Percentiles rank a stretch among this genome's conserved stretches.
These are phyloP conservation scores for Saccopteryx leptura DNA, from an alignment of 2,113 vertebrate genomes.

Conservation along the genomic window DNA sequence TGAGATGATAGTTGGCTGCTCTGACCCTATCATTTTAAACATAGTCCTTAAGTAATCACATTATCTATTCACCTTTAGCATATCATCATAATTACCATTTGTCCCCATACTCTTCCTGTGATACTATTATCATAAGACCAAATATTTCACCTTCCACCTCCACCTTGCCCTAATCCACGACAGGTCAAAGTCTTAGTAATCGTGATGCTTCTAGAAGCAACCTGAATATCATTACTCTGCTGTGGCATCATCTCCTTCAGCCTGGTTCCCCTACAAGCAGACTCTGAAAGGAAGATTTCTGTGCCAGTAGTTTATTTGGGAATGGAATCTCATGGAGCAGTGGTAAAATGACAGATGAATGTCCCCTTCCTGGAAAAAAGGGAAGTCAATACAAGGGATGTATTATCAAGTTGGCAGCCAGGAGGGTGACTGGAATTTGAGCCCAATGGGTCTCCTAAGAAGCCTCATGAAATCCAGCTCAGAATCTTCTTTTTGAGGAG, in stretches of 20 bases:
- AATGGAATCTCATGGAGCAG: background rate
- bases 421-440: background rate
- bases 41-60: background rate
- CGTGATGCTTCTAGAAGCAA: slow-evolving; percentile 33
- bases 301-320: background rate
- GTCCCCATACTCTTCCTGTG: background rate
- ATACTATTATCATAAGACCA: background rate
- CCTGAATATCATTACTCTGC: background rate
- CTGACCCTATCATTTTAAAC: background rate
- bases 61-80: background rate
- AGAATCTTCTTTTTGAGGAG: background rate
- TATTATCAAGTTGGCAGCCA: background rate
- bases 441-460: background rate
- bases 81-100: background rate
- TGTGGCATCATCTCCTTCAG: background rate
- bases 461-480: background rate
- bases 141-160: background rate
- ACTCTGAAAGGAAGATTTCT: slow-evolving; percentile 13
- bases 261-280: background rate
- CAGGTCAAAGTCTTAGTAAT: background rate
- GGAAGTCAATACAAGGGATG: background rate
- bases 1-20: background rate
- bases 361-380: background rate
- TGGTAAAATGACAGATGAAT: background rate
- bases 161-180: background rate